Percentiles rank a stretch among this genome's conserved stretches.
Evolutionary conservation across 1,140 invertebrate genomes (phyloP).

Genomic region (Diachasmimorpha longicaudata): DNA sequence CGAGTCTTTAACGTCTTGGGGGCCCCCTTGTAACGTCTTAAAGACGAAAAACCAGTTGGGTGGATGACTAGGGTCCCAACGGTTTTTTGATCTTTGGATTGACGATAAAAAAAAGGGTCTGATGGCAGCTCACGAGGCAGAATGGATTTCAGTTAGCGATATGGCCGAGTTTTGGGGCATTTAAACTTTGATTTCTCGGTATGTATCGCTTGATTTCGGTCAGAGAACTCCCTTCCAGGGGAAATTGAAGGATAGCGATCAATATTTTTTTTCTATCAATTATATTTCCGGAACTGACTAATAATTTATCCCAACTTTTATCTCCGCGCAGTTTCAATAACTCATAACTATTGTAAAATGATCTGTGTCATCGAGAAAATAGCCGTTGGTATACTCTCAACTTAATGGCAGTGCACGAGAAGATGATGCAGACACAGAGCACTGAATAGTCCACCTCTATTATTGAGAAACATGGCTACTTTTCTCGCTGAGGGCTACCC

Average conservation of each 20-base stretch:
- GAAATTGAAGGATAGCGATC: too few relatives aligned
- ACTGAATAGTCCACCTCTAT: conserved; percentile 40
- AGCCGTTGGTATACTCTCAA: background rate
- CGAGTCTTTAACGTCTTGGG: conserved; percentile 52
- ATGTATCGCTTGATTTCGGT: too few relatives aligned
- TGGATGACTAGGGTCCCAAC: conserved; percentile 45
- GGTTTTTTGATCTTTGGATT: conserved; percentile 31
- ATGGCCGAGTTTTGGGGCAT: too few relatives aligned
- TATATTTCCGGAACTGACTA: background rate
- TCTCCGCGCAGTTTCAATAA: background rate
- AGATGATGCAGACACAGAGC: background rate
- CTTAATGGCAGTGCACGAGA: background rate
- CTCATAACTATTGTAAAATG: background rate
- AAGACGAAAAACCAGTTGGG: conserved; percentile 40
- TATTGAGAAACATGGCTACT: conserved; percentile 46
- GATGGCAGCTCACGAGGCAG: background rate
- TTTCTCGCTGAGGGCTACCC: conserved; percentile 38
- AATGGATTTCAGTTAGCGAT: too few relatives aligned
- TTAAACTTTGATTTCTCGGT: too few relatives aligned
- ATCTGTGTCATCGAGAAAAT: background rate
- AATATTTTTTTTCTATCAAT: too few relatives aligned
- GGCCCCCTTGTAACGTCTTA: conserved; percentile 53
- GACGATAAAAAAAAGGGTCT: background rate
- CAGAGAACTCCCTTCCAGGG: too few relatives aligned
- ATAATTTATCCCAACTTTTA: background rate